Conservation (phyloP, 2,113 vertebrate species). For the Onychorhynchus coronatus region DNA sequence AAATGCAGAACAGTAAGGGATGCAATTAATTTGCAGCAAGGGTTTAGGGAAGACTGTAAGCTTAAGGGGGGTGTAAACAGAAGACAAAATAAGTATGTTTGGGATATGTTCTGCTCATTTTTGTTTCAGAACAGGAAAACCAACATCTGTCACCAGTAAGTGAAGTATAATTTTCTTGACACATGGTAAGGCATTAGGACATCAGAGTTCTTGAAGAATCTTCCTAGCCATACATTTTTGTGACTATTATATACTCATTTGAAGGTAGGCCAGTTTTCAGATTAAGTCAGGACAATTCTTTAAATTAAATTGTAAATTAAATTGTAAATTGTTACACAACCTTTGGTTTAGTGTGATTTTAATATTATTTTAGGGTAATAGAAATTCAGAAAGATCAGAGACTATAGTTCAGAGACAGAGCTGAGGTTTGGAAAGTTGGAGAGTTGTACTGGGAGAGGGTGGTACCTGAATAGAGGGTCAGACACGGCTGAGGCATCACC, state of each 20-base stretch:
- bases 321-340: not conserved
- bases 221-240: not conserved
- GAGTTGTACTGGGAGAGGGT: not conserved
- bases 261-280: not conserved
- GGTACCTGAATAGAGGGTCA: not conserved
- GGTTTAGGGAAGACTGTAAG: not conserved
- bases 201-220: not conserved
- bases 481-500: not conserved
- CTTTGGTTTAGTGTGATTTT: not conserved
- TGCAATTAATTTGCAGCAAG: not conserved
- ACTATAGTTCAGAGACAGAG: not conserved
- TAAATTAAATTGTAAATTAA: no score
- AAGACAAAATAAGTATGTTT: not conserved
- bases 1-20: not conserved
- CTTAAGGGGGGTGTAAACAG: not conserved
- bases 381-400: fast-evolving
- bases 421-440: not conserved
- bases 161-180: not conserved
- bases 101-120: not conserved
- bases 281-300: not conserved
- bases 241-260: not conserved
- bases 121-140: not conserved
- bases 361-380: not conserved
- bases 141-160: not conserved
- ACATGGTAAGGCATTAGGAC: not conserved